Evolutionary conservation across 2,797 vertebrate genomes (phyloP).

Genomic region (Neomorphus geoffroyi): DNA sequence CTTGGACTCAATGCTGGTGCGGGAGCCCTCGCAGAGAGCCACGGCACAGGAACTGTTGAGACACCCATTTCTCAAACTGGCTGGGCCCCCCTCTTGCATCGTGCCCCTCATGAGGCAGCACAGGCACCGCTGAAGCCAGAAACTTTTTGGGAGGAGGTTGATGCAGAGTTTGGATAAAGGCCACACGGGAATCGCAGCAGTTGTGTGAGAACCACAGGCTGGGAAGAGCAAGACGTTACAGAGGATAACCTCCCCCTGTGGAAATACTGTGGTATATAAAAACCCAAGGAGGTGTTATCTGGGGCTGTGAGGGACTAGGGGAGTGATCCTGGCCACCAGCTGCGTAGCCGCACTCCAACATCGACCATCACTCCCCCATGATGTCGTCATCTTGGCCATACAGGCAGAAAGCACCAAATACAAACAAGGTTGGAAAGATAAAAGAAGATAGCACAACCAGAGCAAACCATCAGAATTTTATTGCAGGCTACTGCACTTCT

Average conservation of each 20-base stretch:
- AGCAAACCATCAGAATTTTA: slow-evolving; percentile 49
- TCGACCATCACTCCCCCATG: not conserved
- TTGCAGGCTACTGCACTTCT: slow-evolving; percentile 67
- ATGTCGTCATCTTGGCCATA: slow-evolving; percentile 16
- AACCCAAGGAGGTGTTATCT: not conserved
- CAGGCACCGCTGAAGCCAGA: slow-evolving; percentile 85
- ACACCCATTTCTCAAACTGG: slow-evolving; percentile 93
- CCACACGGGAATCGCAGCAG: not conserved
- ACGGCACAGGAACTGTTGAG: slow-evolving; percentile 92
- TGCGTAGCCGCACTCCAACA: not conserved
- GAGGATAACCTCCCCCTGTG: not conserved
- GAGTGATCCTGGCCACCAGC: not conserved
- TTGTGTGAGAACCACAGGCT: not conserved
- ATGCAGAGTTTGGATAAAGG: not conserved
- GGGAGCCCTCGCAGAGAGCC: slow-evolving; percentile 93
- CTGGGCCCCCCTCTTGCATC: slow-evolving; percentile 94
- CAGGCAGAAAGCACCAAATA: slow-evolving; percentile 20
- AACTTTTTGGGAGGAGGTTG: not conserved
- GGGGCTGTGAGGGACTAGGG: not conserved
- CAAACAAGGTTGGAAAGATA: slow-evolving; percentile 14
- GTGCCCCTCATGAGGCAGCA: slow-evolving; percentile 98
- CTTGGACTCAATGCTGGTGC: slow-evolving; percentile 94
- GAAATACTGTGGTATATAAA: not conserved
- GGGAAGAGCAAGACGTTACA: not conserved
- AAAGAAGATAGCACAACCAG: slow-evolving; percentile 74